A percentile compares a stretch with the other conserved stretches of the same genome.
These are phyloP conservation scores for Spatulosminthurus flaviceps DNA, from an alignment of 2,888 invertebrate species.

Conservation along the genomic window DNA sequence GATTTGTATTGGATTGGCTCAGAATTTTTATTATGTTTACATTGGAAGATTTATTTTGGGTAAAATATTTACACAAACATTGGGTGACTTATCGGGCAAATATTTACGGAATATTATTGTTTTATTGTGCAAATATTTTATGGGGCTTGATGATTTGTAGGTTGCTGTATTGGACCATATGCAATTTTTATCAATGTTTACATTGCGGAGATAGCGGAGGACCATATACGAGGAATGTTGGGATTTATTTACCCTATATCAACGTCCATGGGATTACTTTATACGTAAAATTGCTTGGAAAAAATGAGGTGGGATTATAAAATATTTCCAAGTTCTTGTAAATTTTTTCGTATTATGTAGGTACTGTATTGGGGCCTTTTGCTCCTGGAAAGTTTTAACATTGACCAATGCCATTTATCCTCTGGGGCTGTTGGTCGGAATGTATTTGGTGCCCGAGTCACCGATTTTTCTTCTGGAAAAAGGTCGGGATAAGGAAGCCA, in stretches of 20 bases:
- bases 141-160: slow-evolving; percentile 65
- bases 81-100: no score
- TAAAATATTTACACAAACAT: not conserved
- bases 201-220: slow-evolving; percentile 85
- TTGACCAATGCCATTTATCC: slow-evolving; percentile 20
- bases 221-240: slow-evolving; percentile 77
- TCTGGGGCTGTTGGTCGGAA: slow-evolving; percentile 68
- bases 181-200: slow-evolving; percentile 86
- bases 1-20: slow-evolving; percentile 64
- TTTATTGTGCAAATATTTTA: no score
- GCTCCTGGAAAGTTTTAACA: slow-evolving; percentile 42
- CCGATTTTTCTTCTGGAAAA: slow-evolving; percentile 72
- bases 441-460: slow-evolving; percentile 75
- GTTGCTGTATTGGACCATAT: slow-evolving; percentile 80
- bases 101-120: no score
- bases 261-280: slow-evolving; percentile 68
- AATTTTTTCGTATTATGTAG: slow-evolving; percentile 21
- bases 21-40: slow-evolving; percentile 66
- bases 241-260: slow-evolving; percentile 73
- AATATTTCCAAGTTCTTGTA: not conserved
- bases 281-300: slow-evolving; percentile 39
- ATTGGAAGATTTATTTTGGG: slow-evolving; percentile 66
- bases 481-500: slow-evolving; percentile 70
- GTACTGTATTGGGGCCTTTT: slow-evolving; percentile 38
- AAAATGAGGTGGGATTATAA: no score